Evolutionary conservation across 2,113 vertebrate genomes (phyloP).

Genomic region (Brachionichthys hirsutus): DNA sequence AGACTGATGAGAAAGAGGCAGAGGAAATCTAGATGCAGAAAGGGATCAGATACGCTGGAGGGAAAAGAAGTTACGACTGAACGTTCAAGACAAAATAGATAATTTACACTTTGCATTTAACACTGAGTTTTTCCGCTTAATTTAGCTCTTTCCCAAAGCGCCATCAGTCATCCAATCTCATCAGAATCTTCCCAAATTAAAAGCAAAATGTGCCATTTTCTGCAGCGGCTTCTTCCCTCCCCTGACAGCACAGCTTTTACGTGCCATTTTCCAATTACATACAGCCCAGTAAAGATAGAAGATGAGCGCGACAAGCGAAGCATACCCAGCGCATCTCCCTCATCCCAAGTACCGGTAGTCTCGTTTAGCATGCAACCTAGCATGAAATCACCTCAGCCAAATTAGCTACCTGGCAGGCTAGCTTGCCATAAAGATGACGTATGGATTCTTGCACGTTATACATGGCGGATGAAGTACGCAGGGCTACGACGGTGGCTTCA

Average conservation of each 20-base stretch:
- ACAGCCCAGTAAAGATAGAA: constrained; percentile 33
- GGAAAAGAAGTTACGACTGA: constrained; percentile 13
- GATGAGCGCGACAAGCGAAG: constrained; percentile 17
- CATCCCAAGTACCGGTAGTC: background rate
- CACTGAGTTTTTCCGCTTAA: constrained; percentile 41
- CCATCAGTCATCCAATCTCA: constrained; percentile 42
- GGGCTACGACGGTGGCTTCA: constrained; percentile 4
- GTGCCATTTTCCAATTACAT: constrained; percentile 28
- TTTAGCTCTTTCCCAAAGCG: constrained; percentile 26
- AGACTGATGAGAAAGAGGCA: constrained; percentile 23
- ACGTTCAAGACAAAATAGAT: constrained; percentile 35
- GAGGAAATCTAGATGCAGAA: constrained; percentile 31
- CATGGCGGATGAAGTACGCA: background rate
- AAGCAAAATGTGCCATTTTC: constrained; percentile 37
- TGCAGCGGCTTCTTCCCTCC: constrained; percentile 4
- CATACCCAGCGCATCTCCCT: constrained; percentile 10
- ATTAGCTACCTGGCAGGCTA: background rate
- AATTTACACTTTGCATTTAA: constrained; percentile 43
- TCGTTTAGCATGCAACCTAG: constrained; percentile 18
- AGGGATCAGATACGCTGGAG: constrained; percentile 25
- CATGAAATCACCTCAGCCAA: constrained; percentile 34
- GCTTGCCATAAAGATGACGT: background rate
- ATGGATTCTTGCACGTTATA: background rate
- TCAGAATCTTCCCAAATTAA: constrained; percentile 48
- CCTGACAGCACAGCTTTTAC: constrained; percentile 17